These are phyloP conservation scores for Drosophila ustulata DNA, from an alignment of 2,888 invertebrate genomes.

Conservation along the genomic window DNA sequence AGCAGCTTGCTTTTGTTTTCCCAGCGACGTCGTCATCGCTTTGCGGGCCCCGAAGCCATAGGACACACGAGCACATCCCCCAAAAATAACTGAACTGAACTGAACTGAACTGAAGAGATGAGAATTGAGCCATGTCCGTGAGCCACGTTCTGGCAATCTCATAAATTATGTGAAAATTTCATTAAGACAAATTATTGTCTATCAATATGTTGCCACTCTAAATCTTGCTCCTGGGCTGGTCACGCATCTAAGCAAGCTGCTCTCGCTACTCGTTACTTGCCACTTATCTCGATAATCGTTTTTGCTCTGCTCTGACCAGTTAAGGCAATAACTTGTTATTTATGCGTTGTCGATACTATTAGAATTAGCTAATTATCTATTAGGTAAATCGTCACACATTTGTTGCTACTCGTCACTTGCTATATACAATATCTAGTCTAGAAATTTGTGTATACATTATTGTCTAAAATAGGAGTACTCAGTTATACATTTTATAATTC, in stretches of 20 bases:
- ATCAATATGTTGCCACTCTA: slow-evolving; percentile 84
- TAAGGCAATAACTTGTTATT: slow-evolving; percentile 3
- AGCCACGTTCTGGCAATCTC: slow-evolving; percentile 82
- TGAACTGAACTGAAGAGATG: background rate
- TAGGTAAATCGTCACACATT: background rate
- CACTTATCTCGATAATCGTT: slow-evolving; percentile 8
- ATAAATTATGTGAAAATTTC: slow-evolving; percentile 85
- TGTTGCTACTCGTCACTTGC: background rate
- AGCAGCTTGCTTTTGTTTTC: slow-evolving; percentile 72
- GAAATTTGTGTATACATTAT: too few relatives aligned
- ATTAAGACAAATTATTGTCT: slow-evolving; percentile 86
- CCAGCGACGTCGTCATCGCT: slow-evolving; percentile 36
- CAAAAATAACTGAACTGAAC: slow-evolving; percentile 5
- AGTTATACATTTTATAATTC: too few relatives aligned
- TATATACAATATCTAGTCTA: background rate
- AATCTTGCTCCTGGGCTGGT: slow-evolving; percentile 20
- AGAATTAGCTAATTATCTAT: background rate
- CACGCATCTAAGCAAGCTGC: slow-evolving; percentile 1
- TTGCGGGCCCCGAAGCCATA: slow-evolving; percentile 48
- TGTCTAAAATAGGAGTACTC: too few relatives aligned
- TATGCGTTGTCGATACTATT: background rate
- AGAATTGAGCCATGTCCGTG: slow-evolving; percentile 28
- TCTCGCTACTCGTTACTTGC: slow-evolving; percentile 10
- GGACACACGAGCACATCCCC: slow-evolving; percentile 45
- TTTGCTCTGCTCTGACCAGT: background rate